Evolutionary conservation across 2,888 invertebrate species (phyloP).

Genomic region (Thelaira solivaga): DNA sequence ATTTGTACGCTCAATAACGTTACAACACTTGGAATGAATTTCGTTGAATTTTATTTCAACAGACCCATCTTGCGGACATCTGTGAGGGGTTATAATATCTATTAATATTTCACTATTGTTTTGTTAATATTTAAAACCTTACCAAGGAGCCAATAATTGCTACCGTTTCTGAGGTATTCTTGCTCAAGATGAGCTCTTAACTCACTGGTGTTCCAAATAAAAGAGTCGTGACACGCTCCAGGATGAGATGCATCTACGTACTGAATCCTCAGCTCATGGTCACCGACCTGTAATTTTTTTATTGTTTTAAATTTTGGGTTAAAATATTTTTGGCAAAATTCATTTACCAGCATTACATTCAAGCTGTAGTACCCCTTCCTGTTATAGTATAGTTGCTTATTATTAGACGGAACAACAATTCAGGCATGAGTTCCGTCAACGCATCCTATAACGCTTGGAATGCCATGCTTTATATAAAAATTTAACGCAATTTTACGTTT

Average conservation of each 20-base stretch:
- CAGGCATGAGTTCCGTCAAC: background rate
- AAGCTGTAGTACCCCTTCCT: no score
- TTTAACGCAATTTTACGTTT: conserved; percentile 16
- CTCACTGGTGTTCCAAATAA: conserved; percentile 19
- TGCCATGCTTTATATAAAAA: conserved; percentile 9
- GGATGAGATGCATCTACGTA: conserved; percentile 21
- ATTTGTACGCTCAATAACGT: no score
- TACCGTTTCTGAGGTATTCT: conserved; percentile 15
- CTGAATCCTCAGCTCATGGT: conserved; percentile 14
- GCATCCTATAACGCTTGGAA: background rate
- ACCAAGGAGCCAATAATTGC: conserved; percentile 15
- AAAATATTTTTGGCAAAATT: conserved; percentile 17
- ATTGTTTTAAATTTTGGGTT: conserved; percentile 23
- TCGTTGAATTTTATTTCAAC: background rate
- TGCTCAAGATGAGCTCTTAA: conserved; percentile 21
- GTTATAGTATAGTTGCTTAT: background rate
- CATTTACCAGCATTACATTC: no score
- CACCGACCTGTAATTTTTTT: conserved; percentile 27
- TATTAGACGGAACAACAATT: no score
- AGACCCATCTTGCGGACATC: background rate
- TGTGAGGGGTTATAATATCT: background rate
- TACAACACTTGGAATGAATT: background rate
- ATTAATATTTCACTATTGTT: background rate
- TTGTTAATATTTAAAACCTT: conserved; percentile 13
- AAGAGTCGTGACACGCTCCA: no score